These are phyloP conservation scores for Agrypnia vestita DNA, from an alignment of 1,140 invertebrate species.

Conservation along the genomic window DNA sequence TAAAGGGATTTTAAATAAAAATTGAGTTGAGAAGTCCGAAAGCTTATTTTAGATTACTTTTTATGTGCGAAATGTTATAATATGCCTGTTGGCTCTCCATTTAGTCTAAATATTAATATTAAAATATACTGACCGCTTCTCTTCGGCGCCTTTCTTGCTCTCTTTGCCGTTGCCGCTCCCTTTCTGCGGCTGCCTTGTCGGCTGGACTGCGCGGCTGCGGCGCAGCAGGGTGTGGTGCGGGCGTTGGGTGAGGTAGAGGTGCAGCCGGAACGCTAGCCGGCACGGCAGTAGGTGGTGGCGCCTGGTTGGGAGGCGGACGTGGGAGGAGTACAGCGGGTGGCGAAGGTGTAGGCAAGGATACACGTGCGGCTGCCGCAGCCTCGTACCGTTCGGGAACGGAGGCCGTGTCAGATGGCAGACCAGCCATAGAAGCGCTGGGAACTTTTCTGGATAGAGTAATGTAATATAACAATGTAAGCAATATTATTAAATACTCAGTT, in stretches of 20 bases:
- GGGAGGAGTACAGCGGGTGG: conserved; percentile 60
- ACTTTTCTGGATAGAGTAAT: background rate
- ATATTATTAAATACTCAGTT: too few species aligned
- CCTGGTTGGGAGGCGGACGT: conserved; percentile 56
- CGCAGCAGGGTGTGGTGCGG: conserved; percentile 63
- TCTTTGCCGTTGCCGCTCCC: conserved; percentile 84
- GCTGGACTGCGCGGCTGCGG: conserved; percentile 76
- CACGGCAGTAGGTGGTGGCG: conserved; percentile 17
- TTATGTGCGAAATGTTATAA: too few species aligned
- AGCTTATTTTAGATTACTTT: too few species aligned
- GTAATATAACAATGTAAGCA: too few species aligned
- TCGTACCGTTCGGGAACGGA: conserved; percentile 26
- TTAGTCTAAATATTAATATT: background rate
- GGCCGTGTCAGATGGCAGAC: conserved; percentile 18
- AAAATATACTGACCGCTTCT: conserved; percentile 87
- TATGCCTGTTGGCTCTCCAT: too few species aligned
- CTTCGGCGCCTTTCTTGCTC: conserved; percentile 92
- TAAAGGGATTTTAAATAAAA: too few species aligned
- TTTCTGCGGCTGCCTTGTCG: conserved; percentile 81
- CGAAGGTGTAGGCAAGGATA: conserved; percentile 20
- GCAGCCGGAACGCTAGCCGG: conserved; percentile 74
- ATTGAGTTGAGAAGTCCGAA: too few species aligned
- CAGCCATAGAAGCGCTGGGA: conserved; percentile 11
- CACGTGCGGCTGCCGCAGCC: conserved; percentile 57
- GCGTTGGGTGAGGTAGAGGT: background rate